These are phyloP conservation scores for Drosophila pseudotakahashii DNA, from an alignment of 2,888 invertebrate genomes.

Conservation along the genomic window DNA sequence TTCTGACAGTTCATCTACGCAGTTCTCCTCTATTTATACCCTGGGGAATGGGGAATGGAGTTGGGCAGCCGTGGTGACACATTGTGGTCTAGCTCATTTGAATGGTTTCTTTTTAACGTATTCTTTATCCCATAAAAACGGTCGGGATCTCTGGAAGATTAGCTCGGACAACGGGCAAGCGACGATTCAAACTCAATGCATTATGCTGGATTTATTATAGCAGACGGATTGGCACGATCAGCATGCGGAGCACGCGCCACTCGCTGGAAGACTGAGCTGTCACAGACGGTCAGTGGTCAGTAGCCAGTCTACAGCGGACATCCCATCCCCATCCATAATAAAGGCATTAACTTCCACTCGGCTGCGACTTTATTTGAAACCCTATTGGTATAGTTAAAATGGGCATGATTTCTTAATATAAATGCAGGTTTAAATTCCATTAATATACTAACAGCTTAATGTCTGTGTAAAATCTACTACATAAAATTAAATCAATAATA, in stretches of 20 bases:
- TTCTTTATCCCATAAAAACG: slow-evolving; percentile 44
- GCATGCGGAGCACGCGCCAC: slow-evolving; percentile 66
- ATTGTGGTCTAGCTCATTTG: slow-evolving; percentile 53
- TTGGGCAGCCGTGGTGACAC: slow-evolving; percentile 59
- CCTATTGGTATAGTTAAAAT: background rate
- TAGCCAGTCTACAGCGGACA: slow-evolving; percentile 36
- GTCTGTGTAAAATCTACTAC: no score
- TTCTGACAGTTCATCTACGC: slow-evolving; percentile 51
- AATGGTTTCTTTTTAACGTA: slow-evolving; percentile 56
- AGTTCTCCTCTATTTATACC: slow-evolving; percentile 67
- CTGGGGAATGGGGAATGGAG: slow-evolving; percentile 24
- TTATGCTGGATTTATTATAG: slow-evolving; percentile 59
- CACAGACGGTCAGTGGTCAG: slow-evolving; percentile 17
- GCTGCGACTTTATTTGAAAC: background rate
- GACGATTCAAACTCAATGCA: slow-evolving; percentile 47
- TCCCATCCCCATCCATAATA: slow-evolving; percentile 27
- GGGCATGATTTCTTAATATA: background rate
- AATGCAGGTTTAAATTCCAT: background rate
- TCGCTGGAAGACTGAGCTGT: slow-evolving; percentile 50
- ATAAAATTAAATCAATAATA: background rate
- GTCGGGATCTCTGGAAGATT: slow-evolving; percentile 63
- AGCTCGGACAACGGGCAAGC: slow-evolving; percentile 40
- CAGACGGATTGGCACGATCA: slow-evolving; percentile 41
- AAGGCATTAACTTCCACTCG: slow-evolving; percentile 5
- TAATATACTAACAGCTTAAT: background rate